Conservation (phyloP, 2,888 invertebrate species). For the Apodemia zela region DNA sequence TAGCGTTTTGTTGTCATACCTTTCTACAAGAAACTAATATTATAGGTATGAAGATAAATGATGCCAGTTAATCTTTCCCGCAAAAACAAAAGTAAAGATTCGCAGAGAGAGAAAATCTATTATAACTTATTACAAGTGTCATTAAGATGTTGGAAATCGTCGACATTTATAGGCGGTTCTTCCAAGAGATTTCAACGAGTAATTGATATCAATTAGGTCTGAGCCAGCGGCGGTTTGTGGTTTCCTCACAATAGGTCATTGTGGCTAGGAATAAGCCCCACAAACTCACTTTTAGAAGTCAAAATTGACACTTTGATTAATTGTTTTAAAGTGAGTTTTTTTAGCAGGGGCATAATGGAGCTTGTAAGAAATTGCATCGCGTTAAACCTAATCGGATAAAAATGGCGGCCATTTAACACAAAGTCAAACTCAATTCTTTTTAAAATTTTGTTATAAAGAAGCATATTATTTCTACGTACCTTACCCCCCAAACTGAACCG, state of each 20-base stretch:
- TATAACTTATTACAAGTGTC: conserved; percentile 23
- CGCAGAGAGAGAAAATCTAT: conserved; percentile 9
- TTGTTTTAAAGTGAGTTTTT: conserved; percentile 41
- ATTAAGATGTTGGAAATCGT: conserved; percentile 28
- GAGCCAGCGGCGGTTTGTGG: conserved; percentile 46
- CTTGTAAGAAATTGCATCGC: background rate
- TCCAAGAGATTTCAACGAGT: conserved; percentile 35
- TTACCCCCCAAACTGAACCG: too few species aligned
- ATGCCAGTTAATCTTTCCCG: background rate
- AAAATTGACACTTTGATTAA: conserved; percentile 49
- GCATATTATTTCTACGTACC: too few species aligned
- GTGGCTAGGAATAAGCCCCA: conserved; percentile 46
- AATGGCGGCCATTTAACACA: background rate
- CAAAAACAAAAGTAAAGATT: conserved; percentile 7
- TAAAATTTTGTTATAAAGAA: too few species aligned
- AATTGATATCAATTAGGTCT: conserved; percentile 70
- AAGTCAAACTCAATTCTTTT: too few species aligned
- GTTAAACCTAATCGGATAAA: background rate
- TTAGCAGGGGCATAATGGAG: background rate
- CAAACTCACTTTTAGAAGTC: conserved; percentile 44
- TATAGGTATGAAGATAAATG: background rate
- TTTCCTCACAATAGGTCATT: conserved; percentile 51
- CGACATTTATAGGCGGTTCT: conserved; percentile 26
- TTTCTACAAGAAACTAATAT: too few species aligned
- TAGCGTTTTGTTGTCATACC: too few species aligned